These are phyloP conservation scores for Drosophila kanekoi DNA, from an alignment of 2,888 invertebrate species.

Conservation along the genomic window DNA sequence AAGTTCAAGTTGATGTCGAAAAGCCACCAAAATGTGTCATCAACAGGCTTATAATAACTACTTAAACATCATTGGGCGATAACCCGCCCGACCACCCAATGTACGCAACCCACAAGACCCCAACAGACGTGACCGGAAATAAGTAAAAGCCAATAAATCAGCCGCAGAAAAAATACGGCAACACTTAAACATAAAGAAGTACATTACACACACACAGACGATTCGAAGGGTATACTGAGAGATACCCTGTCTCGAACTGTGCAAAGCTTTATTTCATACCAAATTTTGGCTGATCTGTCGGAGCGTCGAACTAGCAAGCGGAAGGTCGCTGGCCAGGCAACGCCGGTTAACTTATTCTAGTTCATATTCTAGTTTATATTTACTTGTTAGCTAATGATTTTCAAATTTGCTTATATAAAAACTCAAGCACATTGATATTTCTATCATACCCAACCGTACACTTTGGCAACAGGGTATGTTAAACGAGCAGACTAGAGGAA, in stretches of 20 bases:
- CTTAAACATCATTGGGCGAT: conserved; percentile 48
- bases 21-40: conserved; percentile 43
- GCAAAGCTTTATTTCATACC: too few species aligned
- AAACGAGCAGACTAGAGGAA: conserved; percentile 19
- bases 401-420: too few species aligned
- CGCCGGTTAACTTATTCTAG: too few species aligned
- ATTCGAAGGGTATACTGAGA: not conserved
- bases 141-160: conserved; percentile 83
- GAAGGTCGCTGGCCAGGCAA: too few species aligned
- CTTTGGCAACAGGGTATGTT: conserved; percentile 19
- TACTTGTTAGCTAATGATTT: too few species aligned
- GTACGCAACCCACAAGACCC: conserved; percentile 12
- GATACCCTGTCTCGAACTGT: conserved; percentile 25
- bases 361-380: too few species aligned
- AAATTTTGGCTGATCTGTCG: too few species aligned
- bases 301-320: too few species aligned
- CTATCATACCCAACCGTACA: not conserved
- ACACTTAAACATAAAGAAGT: conserved; percentile 13
- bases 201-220: not conserved
- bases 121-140: conserved; percentile 75
- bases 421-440: too few species aligned
- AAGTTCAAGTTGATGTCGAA: conserved; percentile 27
- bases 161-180: conserved; percentile 56
- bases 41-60: conserved; percentile 60
- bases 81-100: too few species aligned